phyloP scores from a whole-genome alignment of 2,113 vertebrate species.

The Sebastes fasciatus region DNA sequence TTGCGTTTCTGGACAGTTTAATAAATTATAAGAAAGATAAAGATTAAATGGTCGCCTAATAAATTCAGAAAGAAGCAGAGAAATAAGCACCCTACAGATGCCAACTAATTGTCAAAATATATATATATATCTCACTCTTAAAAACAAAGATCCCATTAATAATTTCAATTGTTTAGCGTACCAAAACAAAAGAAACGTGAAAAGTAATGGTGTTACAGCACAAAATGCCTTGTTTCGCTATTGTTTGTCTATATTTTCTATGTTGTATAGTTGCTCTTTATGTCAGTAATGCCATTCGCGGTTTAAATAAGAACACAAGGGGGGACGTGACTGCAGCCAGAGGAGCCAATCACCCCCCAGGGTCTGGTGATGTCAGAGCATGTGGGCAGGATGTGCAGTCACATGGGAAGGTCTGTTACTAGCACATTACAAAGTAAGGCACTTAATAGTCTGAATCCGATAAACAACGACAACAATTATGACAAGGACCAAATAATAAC shows the following conservation, averaged over 20 bases:
- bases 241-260: constrained; percentile 33
- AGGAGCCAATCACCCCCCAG: constrained; percentile 55
- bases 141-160: constrained; percentile 44
- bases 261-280: constrained; percentile 49
- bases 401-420: constrained; percentile 81
- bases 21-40: constrained; percentile 66
- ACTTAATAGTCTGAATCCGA: constrained; percentile 80
- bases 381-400: constrained; percentile 81
- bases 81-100: constrained; percentile 50
- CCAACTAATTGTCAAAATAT: constrained; percentile 45
- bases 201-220: constrained; percentile 50
- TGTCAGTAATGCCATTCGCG: constrained; percentile 42
- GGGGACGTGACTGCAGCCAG: constrained; percentile 74
- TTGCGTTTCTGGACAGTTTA: constrained; percentile 49
- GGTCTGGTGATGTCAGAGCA: constrained; percentile 74
- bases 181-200: constrained; percentile 35
- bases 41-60: constrained; percentile 45
- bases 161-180: constrained; percentile 31
- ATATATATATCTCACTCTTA: constrained; percentile 42
- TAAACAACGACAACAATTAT: constrained; percentile 77
- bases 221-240: constrained; percentile 42
- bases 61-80: constrained; percentile 49
- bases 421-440: constrained; percentile 80
- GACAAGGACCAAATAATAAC: constrained; percentile 80
- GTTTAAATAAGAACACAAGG: constrained; percentile 58